Conservation (phyloP, 2,888 invertebrate species). For the Carterocephalus palaemon region DNA sequence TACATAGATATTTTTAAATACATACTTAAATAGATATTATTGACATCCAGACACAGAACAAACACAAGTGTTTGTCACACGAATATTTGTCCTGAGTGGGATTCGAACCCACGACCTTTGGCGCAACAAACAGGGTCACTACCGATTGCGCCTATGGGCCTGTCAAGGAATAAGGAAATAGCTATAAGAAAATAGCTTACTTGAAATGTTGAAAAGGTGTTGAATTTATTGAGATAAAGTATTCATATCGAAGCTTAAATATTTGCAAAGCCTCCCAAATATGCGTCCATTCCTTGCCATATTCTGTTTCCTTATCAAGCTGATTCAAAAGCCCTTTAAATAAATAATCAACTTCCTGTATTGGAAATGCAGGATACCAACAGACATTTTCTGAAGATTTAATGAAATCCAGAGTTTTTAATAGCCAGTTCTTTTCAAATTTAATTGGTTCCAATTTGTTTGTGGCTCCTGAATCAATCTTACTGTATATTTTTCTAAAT, state of each 20-base stretch:
- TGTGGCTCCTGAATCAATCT: no score
- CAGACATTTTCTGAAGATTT: conserved; percentile 32
- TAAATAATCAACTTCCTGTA: conserved; percentile 36
- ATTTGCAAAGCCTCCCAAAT: conserved; percentile 41
- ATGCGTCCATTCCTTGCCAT: conserved; percentile 35
- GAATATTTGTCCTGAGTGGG: no score
- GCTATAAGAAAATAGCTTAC: conserved; percentile 2
- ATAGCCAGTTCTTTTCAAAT: conserved; percentile 41
- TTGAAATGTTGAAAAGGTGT: neutral
- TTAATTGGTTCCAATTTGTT: no score
- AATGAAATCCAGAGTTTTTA: conserved; percentile 43
- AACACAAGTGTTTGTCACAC: no score
- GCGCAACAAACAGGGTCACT: no score
- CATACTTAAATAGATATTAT: no score
- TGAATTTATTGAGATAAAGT: conserved; percentile 13
- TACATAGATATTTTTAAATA: no score
- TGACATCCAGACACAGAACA: no score
- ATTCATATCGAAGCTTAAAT: conserved; percentile 29
- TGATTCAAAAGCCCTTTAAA: conserved; percentile 34
- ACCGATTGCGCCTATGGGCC: no score
- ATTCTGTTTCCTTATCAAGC: conserved; percentile 25
- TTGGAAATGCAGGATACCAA: conserved; percentile 41
- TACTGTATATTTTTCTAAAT: conserved; percentile 5
- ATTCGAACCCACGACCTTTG: no score
- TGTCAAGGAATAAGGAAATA: no score